Base-by-base conservation (phyloP, 2,888 invertebrate genomes). In the Phyllotreta striolata region DNA sequence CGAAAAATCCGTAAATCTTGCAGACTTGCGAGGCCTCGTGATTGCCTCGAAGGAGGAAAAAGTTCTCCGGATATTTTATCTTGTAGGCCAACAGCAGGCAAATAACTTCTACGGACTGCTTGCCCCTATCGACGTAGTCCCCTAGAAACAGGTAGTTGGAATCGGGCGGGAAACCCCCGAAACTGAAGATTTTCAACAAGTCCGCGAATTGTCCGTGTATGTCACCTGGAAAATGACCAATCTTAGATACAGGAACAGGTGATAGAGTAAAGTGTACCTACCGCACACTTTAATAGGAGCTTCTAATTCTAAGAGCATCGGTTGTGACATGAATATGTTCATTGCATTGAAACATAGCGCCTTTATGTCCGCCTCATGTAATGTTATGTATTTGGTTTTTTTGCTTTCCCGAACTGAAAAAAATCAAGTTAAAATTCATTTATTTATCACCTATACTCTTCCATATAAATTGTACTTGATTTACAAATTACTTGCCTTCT, bases 41-140 rank as follows among this genome's bases (percentile, higher is more conserved):
- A 75, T 89, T 89, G 58, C 89, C 89, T 69, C 89, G 78, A 35
- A 89, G 80, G 38, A 89, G 79, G 77, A 88, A 89, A 78, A 89
- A 89, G 75, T 88, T 89, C 77, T 89, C 88, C 5, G 89, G 88
- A 74, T 88, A 89, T 79, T 89, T 89, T 71, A 89, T 86, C 80
- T 89, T 89, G 80, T 89, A 89, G 8, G 88, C 88, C 60, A 89
- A 79, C 14, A 87, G 76, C 44, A 89, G 81, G 75, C 88, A 89
- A 71, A 89, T 88, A 9, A 88, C 88, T 81, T 89, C 87, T 62
- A 88, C 74, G 1, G 86, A 86, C 75, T 88, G 87, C 72, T 87
- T 86, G 39, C 88, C 88, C 72, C 88, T 79, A 74, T 88, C 88
- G 1, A 88, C 87, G 74, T 88, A 88, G 76, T 88, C 80, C 1